Evolutionary conservation across 2,888 invertebrate genomes (phyloP).

Genomic region (Podotricha telesiphe): DNA sequence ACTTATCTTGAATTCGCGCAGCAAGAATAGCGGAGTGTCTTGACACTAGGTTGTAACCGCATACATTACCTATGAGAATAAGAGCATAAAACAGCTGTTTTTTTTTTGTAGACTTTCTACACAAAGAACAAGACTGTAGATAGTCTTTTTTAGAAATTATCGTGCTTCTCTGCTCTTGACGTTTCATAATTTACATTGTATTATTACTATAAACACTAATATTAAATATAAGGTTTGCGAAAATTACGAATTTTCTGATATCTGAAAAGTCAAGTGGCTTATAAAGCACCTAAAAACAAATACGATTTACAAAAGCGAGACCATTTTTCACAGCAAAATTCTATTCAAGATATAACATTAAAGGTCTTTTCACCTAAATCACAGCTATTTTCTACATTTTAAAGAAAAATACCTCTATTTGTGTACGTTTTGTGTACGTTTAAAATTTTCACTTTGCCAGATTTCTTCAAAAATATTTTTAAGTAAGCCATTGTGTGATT

Average conservation of each 20-base stretch:
- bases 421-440: constrained; percentile 3
- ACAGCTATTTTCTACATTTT: constrained; percentile 12
- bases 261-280: constrained; percentile 34
- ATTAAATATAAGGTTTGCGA: neutral
- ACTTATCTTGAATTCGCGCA: no score
- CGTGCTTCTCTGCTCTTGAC: no score
- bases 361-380: constrained; percentile 24
- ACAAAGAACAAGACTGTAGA: no score
- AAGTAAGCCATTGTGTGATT: neutral
- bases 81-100: no score
- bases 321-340: constrained; percentile 48
- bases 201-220: no score
- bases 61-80: no score
- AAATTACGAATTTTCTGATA: constrained; percentile 16
- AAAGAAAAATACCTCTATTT: constrained; percentile 5
- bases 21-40: no score
- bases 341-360: constrained; percentile 48
- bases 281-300: constrained; percentile 45
- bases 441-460: constrained; percentile 3
- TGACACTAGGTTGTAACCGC: no score
- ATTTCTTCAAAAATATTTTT: constrained; percentile 7
- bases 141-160: no score
- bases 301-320: constrained; percentile 49
- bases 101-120: no score
- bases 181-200: no score